These are phyloP conservation scores for Calosoma granatense DNA, from an alignment of 1,140 invertebrate genomes.

Conservation along the genomic window DNA sequence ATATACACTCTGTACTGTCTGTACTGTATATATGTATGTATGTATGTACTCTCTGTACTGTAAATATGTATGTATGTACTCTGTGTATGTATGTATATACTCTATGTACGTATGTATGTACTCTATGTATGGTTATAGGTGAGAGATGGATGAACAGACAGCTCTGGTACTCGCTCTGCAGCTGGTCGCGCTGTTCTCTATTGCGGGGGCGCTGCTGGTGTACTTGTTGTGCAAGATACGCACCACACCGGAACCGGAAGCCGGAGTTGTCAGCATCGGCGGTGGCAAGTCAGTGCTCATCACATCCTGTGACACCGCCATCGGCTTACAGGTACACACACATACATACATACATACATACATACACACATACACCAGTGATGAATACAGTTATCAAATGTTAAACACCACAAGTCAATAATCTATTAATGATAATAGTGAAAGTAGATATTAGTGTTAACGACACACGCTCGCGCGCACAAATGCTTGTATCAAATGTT, in stretches of 20 bases:
- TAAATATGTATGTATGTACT: too few relatives aligned
- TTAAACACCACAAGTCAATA: background rate
- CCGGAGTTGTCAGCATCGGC: slow-evolving; percentile 30
- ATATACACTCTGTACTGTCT: too few relatives aligned
- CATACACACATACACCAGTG: too few relatives aligned
- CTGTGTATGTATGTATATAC: too few relatives aligned
- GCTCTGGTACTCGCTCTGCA: slow-evolving; percentile 65
- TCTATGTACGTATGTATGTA: too few relatives aligned
- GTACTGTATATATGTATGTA: too few relatives aligned
- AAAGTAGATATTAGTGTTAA: background rate
- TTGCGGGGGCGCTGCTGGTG: slow-evolving; percentile 62
- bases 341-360: slow-evolving; percentile 1
- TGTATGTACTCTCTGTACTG: too few relatives aligned
- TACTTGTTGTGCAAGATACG: slow-evolving; percentile 64
- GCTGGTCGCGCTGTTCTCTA: slow-evolving; percentile 63
- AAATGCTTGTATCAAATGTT: too few relatives aligned
- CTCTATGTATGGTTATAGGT: too few relatives aligned
- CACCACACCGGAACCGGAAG: slow-evolving; percentile 27
- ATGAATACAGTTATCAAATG: too few relatives aligned
- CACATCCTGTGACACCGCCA: slow-evolving; percentile 64
- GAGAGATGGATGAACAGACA: slow-evolving; percentile 61
- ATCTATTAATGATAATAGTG: background rate
- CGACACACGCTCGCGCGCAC: too few relatives aligned
- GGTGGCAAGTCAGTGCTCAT: slow-evolving; percentile 56
- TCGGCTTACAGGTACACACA: slow-evolving; percentile 53